Evolutionary conservation across 2,888 invertebrate species (phyloP).

Genomic region (Sussaba pulchella): DNA sequence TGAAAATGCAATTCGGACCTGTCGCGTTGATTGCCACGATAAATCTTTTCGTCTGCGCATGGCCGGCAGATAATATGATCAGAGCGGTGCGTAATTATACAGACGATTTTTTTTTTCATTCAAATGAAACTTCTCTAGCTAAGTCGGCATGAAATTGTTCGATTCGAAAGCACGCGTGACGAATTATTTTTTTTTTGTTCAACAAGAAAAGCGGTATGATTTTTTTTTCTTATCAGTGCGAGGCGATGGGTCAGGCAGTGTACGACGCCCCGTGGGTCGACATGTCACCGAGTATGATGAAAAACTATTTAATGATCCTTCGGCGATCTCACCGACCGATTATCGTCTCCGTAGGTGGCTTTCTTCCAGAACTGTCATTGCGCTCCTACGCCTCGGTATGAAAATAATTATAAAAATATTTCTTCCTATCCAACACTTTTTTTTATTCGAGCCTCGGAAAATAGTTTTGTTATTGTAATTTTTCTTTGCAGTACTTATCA

Average conservation of each 20-base stretch:
- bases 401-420: neutral
- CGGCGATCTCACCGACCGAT: conserved; percentile 41
- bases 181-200: too few species aligned
- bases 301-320: conserved; percentile 28
- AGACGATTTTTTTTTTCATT: neutral
- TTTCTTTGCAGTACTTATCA: conserved; percentile 52
- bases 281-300: conserved; percentile 18
- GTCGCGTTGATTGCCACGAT: conserved; percentile 54
- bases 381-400: conserved; percentile 51
- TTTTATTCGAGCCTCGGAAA: too few species aligned
- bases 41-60: conserved; percentile 64
- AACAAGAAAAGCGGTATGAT: too few species aligned
- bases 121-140: neutral
- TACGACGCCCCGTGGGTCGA: conserved; percentile 30
- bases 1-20: conserved; percentile 61
- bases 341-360: conserved; percentile 41
- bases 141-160: too few species aligned
- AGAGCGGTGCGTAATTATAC: conserved; percentile 18
- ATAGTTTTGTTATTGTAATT: too few species aligned
- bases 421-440: neutral
- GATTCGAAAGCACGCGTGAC: too few species aligned
- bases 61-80: conserved; percentile 69
- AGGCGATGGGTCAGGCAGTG: conserved; percentile 16
- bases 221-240: conserved; percentile 10
- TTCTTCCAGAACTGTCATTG: conserved; percentile 51